Conservation (phyloP, 2,113 vertebrate species). For the Camelus bactrianus region DNA sequence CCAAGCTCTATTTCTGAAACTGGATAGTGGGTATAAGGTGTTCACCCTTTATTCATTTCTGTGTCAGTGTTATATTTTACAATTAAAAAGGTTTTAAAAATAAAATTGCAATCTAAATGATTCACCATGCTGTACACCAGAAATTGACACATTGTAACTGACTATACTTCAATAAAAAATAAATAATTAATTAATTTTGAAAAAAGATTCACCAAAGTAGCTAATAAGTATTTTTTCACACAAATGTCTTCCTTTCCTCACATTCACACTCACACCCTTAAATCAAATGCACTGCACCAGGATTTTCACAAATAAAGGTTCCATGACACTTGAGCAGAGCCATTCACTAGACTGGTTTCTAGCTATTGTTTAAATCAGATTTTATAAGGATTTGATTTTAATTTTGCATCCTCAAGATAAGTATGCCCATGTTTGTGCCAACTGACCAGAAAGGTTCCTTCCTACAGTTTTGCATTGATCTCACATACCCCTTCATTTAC, state of each 20-base stretch:
- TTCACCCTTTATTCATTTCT: not conserved
- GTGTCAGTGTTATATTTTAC: not conserved
- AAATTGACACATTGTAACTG: too few relatives aligned
- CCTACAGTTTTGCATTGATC: not conserved
- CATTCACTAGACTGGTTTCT: not conserved
- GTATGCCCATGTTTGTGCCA: not conserved
- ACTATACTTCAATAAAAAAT: too few relatives aligned
- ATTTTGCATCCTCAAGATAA: not conserved
- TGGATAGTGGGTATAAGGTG: not conserved
- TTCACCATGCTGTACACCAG: not conserved
- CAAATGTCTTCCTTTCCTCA: not conserved
- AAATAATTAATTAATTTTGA: too few relatives aligned
- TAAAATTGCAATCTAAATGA: slow-evolving; percentile 24
- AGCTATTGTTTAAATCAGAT: not conserved
- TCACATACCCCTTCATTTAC: not conserved
- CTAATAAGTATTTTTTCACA: not conserved
- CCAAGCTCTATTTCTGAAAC: not conserved
- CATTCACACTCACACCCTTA: not conserved
- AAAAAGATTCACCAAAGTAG: not conserved
- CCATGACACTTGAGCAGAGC: not conserved
- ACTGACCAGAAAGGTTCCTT: not conserved
- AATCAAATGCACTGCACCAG: not conserved
- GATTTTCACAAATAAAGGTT: slow-evolving; percentile 42
- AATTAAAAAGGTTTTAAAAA: slow-evolving; percentile 17
- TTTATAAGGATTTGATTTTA: not conserved